Evolutionary conservation across 2,797 vertebrate genomes (phyloP).

Genomic region (Eulemur rubriventer): DNA sequence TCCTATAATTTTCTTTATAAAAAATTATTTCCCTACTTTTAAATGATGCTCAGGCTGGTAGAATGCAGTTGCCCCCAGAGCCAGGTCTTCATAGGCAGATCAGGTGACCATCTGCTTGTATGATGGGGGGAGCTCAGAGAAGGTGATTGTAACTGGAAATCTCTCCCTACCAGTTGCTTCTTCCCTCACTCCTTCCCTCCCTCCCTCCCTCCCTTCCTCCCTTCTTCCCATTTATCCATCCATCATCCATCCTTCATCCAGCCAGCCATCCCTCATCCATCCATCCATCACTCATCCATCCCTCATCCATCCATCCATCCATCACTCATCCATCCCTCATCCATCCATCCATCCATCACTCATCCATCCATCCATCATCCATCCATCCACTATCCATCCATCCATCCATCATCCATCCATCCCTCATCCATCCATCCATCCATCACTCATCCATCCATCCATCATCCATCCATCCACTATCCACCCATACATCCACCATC

Average conservation of each 20-base stretch:
- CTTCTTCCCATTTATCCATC: neutral
- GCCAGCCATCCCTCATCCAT: neutral
- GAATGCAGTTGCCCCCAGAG: neutral
- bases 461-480: too few relatives aligned
- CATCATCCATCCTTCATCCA: neutral
- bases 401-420: neutral
- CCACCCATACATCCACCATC: neutral
- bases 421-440: neutral
- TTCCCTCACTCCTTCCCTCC: neutral
- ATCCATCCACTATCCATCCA: too few relatives aligned
- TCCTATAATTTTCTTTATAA: slow-evolving; percentile 1
- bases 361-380: too few relatives aligned
- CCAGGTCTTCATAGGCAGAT: neutral
- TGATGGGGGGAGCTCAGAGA: neutral
- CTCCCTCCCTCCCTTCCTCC: neutral
- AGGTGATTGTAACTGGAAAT: neutral
- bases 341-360: rapidly evolving
- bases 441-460: neutral
- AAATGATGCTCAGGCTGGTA: neutral
- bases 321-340: too few relatives aligned
- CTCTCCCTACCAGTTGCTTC: neutral
- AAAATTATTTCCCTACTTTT: neutral
- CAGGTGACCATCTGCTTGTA: neutral
- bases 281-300: neutral
- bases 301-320: neutral